Conservation (phyloP, 2,888 invertebrate genomes). For the Leptopilina myrica region DNA sequence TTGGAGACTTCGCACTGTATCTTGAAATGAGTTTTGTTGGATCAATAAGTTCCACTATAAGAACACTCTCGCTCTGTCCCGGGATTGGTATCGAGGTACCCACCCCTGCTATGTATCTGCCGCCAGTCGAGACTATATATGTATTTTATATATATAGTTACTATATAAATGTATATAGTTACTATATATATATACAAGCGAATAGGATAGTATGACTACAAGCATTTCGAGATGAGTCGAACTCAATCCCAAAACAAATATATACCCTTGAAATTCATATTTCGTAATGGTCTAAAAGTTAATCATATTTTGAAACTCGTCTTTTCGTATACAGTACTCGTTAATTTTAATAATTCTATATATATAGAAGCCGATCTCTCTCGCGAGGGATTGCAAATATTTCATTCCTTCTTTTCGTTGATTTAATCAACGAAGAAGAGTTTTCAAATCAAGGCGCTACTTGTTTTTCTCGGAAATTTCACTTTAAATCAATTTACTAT, state of each 20-base stretch:
- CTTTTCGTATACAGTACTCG: conserved; percentile 25
- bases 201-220: conserved; percentile 70
- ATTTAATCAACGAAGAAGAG: conserved; percentile 14
- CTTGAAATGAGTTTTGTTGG: conserved; percentile 78
- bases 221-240: conserved; percentile 74
- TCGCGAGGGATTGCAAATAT: conserved; percentile 27
- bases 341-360: conserved; percentile 38
- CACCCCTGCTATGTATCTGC: conserved; percentile 59
- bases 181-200: conserved; percentile 33
- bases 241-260: conserved; percentile 64
- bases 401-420: conserved; percentile 6
- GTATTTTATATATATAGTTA: conserved; percentile 43
- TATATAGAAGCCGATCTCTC: conserved; percentile 26
- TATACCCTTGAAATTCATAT: conserved; percentile 7
- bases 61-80: conserved; percentile 75
- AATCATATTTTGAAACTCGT: conserved; percentile 34
- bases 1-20: conserved; percentile 77
- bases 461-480: not conserved
- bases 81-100: conserved; percentile 67
- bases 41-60: conserved; percentile 78
- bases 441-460: not conserved
- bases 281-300: conserved; percentile 27
- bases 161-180: conserved; percentile 48
- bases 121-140: conserved; percentile 61
- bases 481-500: not conserved